These are phyloP conservation scores for Drosophila punjabiensis DNA, from an alignment of 1,140 invertebrate species.

Conservation along the genomic window DNA sequence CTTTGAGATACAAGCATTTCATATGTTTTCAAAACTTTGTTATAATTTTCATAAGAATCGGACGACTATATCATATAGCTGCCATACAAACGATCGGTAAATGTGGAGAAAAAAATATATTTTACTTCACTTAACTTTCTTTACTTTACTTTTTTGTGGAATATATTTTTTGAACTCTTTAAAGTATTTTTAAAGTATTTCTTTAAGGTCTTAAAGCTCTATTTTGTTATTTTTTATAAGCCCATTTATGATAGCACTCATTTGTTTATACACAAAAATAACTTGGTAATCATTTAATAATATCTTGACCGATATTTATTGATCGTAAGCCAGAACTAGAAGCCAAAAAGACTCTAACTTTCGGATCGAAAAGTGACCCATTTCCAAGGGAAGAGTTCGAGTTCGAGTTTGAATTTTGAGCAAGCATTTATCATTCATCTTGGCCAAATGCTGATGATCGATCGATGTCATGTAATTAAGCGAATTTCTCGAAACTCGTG, in stretches of 20 bases:
- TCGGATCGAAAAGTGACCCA: slow-evolving; percentile 12
- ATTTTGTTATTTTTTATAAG: background rate
- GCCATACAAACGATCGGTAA: no score
- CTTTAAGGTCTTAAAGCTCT: background rate
- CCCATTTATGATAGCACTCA: accelerated
- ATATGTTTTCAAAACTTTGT: no score
- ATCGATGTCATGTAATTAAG: slow-evolving; percentile 31
- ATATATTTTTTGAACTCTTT: background rate
- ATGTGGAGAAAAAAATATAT: no score
- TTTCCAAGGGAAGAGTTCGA: slow-evolving; percentile 14
- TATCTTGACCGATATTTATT: background rate
- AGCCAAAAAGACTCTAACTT: background rate
- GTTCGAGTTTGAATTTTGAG: background rate
- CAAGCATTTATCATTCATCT: slow-evolving; percentile 6
- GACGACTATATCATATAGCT: no score
- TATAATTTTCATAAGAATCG: no score
- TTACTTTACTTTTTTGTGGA: no score
- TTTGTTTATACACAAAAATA: background rate
- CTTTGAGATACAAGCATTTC: no score
- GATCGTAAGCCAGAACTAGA: background rate
- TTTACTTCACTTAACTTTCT: no score
- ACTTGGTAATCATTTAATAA: background rate
- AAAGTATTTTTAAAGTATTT: background rate
- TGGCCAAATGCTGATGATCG: slow-evolving; percentile 11
- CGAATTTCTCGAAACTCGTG: slow-evolving; percentile 19